Base-by-base conservation (phyloP, 2,113 vertebrate genomes). In the Lonchura striata region DNA sequence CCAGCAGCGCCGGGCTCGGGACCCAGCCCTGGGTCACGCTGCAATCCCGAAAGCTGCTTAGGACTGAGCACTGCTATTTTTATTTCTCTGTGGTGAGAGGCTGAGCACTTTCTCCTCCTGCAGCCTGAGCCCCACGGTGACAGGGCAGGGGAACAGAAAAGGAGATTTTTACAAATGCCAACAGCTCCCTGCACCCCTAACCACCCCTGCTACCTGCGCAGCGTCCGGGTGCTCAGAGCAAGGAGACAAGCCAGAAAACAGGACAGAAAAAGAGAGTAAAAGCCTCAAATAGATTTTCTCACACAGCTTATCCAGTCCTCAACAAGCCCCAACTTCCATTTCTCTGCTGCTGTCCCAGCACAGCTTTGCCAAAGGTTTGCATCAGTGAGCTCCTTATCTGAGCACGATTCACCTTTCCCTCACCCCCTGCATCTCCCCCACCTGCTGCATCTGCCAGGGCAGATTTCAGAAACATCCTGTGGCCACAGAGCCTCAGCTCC, bases 201-300 rank as follows among this genome's bases (percentile, higher is more conserved):
- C 6, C 25, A 53, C 21, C 33, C 17, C 1, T 17, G 2, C 3
- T 1, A 5, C 0, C 35, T 10, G 3, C 2, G 13, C 9, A 7
- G 35, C 57, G 42, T 1, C 18, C 50, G 60, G 3, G 21, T 1
- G 3, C 1, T 2, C 23, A 15, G 14, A 49, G 13, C 63, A 1
- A 20, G n/a, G 0, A 0, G 7, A 46, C 33, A 22, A 10, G 2
- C 28, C 39, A 57, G 7, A 41, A 56, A 64, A 39, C 2, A 30
- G 53, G 5, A 9, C 15, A 5, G 4, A 20, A 65, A 42, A 23
- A 16, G 4, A 1, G 37, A 53, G 0, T 0, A 22, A 61, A 76
- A 50, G 0, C 3, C 7, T 4, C 47, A 28, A 50, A 41, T 37
- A 12, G 33, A 16, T 96, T 60, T 66, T 25, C 22, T 54, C 5